Evolutionary conservation across 2,113 vertebrate species (phyloP).

Genomic region (Leptobrachium ailaonicum): DNA sequence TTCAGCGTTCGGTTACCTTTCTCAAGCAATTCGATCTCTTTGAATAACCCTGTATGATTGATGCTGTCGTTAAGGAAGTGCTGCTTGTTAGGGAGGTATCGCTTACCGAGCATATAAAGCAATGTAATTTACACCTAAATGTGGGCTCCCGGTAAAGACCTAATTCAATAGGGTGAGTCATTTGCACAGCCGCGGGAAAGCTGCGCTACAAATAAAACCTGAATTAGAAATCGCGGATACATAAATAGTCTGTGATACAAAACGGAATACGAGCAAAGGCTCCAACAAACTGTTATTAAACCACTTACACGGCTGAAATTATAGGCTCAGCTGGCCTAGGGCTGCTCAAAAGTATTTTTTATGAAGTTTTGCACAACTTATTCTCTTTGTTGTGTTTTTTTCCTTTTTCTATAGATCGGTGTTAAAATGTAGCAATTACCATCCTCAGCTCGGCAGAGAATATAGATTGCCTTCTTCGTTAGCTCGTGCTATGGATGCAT

Average conservation of each 20-base stretch:
- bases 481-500: too few relatives aligned
- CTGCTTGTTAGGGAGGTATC: not conserved
- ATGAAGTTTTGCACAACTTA: not conserved
- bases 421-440: not conserved
- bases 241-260: not conserved
- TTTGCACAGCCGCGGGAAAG: not conserved
- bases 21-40: too few relatives aligned
- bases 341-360: not conserved
- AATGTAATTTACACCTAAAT: conserved; percentile 13
- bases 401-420: not conserved
- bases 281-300: not conserved
- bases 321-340: not conserved
- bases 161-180: conserved; percentile 22
- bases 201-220: not conserved
- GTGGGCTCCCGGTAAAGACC: conserved; percentile 6
- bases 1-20: too few relatives aligned
- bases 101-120: conserved; percentile 17
- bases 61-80: conserved; percentile 5
- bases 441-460: too few relatives aligned
- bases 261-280: not conserved
- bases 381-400: not conserved
- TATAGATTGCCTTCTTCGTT: too few relatives aligned
- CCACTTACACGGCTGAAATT: not conserved
- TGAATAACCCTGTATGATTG: too few relatives aligned
- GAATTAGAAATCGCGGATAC: not conserved